Evolutionary conservation across 2,797 vertebrate species (phyloP).

Genomic region (Parotocinclus haroldoi): DNA sequence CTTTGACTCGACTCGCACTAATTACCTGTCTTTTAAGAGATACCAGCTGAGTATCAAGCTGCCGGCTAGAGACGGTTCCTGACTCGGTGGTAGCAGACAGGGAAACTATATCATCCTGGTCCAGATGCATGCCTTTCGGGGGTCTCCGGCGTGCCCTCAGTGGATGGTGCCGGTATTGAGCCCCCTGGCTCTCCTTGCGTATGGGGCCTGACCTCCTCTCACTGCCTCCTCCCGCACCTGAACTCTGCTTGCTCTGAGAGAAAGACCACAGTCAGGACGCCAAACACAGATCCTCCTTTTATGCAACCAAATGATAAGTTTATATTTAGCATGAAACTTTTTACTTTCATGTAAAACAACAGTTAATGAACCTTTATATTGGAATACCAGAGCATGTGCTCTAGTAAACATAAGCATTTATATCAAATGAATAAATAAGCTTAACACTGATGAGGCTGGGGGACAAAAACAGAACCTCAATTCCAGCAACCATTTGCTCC

Average conservation of each 20-base stretch:
- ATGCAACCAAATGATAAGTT: too few relatives aligned
- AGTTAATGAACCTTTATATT: too few relatives aligned
- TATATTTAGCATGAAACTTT: too few relatives aligned
- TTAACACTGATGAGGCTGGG: too few relatives aligned
- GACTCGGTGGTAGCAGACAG: slow-evolving; percentile 80
- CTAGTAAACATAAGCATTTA: too few relatives aligned
- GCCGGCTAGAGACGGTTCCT: slow-evolving; percentile 75
- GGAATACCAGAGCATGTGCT: too few relatives aligned
- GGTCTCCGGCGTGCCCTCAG: slow-evolving; percentile 82
- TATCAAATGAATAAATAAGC: too few relatives aligned
- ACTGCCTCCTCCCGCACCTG: slow-evolving; percentile 53
- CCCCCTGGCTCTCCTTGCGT: slow-evolving; percentile 79
- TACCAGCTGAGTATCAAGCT: slow-evolving; percentile 84
- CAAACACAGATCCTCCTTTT: too few relatives aligned
- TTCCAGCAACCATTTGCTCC: too few relatives aligned
- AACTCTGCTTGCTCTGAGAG: slow-evolving; percentile 58
- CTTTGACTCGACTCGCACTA: too few relatives aligned
- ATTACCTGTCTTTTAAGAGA: slow-evolving; percentile 88
- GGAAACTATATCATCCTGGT: slow-evolving; percentile 77
- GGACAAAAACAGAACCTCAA: too few relatives aligned
- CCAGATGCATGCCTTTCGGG: slow-evolving; percentile 89
- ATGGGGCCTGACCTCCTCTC: slow-evolving; percentile 68
- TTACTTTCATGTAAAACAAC: too few relatives aligned
- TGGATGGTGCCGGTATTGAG: slow-evolving; percentile 87
- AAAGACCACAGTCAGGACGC: not conserved